Evolutionary conservation across 2,888 invertebrate genomes (phyloP), one percentile per base, ranked within the genome.

Genomic region (Cynaeus angustus): DNA sequence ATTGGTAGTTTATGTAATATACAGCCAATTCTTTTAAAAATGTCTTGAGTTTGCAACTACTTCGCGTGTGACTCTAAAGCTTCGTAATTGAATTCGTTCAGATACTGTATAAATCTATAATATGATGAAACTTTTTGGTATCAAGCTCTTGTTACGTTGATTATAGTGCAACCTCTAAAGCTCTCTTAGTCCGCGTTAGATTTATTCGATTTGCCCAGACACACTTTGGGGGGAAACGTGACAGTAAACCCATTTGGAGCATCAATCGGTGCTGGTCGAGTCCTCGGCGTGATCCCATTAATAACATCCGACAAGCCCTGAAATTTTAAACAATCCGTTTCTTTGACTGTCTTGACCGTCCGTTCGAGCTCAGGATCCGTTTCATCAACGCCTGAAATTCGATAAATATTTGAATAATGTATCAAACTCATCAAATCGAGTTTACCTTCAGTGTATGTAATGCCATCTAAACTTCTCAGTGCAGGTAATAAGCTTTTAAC

Each of bases 381-480:
- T n/a, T n/a, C n/a, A n/a, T n/a, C n/a, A n/a, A n/a, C n/a, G n/a
- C 43, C 68, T 68, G 46, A 61, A 62, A 67, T 12, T 37, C 61
- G 38, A 61, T 68, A 62, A 62, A 53, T 61, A 67, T 62, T 14
- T 62, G 59, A 61, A 61, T 59, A 67, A 59, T 67, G 52, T 52
- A 59, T 33, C 48, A 52, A n/a, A 38, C 48, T 52, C 68, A 48
- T 41, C 6, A 70, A 70, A 66, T 66, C 16, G 62, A 48, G 14
- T 58, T 58, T 64, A 67, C 67, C 64, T 55, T 33, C 38, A 33
- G 37, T 48, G 53, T 45, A 59, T 28, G 37, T 45, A 55, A 64
- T 58, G n/a, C 71, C 71, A 67, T 71, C 58, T 58, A 71, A 67
- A 67, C 62, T 71, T 71, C 62, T 67, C 66, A 71, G 30, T 64